Evolutionary conservation across 53 echinoderm and acorn worm species (phyloP), one percentile per base, ranked within the genome.

Genomic region (Glandiceps talaboti): DNA sequence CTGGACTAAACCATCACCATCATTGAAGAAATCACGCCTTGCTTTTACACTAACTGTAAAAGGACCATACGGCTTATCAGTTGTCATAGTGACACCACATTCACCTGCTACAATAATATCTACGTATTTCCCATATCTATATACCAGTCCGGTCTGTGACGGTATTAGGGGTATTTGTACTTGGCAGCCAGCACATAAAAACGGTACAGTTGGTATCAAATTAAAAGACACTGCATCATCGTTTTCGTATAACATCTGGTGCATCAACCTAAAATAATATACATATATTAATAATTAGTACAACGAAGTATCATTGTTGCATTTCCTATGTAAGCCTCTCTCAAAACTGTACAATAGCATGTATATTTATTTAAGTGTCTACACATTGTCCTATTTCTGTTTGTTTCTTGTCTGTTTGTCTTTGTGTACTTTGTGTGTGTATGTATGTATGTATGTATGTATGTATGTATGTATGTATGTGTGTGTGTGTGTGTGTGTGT

Each of bases 261-360:
- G 64, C 64, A 45, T 45, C 64, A 45, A 45, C 64, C 64, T 45
- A n/a, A n/a, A n/a, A n/a, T n/a, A n/a, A n/a, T n/a, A n/a, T n/a
- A n/a, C n/a, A n/a, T n/a, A n/a, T n/a, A n/a, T n/a, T n/a, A n/a
- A n/a, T n/a, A n/a, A n/a, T n/a, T n/a, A n/a, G n/a, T n/a, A n/a
- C n/a, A n/a, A n/a, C n/a, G n/a, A n/a, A n/a, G n/a, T n/a, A n/a
- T n/a, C n/a, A n/a, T n/a, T n/a, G n/a, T n/a, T n/a, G n/a, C n/a
- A n/a, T n/a, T n/a, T n/a, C n/a, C n/a, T n/a, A n/a, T n/a, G n/a
- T n/a, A n/a, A n/a, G n/a, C n/a, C n/a, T n/a, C n/a, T n/a, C n/a
- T n/a, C n/a, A n/a, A n/a, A n/a, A n/a, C n/a, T n/a, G n/a, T n/a
- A n/a, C n/a, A n/a, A n/a, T n/a, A n/a, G n/a, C n/a, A n/a, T n/a